Conservation (phyloP, 2,888 invertebrate species). For the Lacanobia oleracea region DNA sequence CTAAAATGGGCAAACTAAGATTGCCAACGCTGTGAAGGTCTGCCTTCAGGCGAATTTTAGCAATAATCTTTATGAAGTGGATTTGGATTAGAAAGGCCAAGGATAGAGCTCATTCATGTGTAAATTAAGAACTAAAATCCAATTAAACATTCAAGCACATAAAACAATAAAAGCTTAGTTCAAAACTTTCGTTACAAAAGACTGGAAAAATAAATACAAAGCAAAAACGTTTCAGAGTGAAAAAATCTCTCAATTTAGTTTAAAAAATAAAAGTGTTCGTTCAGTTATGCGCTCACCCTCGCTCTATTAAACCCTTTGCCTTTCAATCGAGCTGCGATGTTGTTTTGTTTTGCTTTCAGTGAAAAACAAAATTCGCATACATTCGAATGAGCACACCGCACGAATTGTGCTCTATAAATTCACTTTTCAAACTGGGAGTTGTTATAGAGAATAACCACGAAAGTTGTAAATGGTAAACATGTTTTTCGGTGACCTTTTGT, state of each 20-base stretch:
- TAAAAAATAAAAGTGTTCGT: constrained; percentile 13
- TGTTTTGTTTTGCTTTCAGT: constrained; percentile 6
- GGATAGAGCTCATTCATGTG: not conserved
- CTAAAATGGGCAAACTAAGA: not conserved
- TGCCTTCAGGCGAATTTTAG: not conserved
- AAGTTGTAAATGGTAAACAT: constrained; percentile 47
- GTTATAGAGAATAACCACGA: constrained; percentile 25
- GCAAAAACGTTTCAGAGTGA: constrained; percentile 8
- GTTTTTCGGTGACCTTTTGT: constrained; percentile 37
- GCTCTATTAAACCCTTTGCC: constrained; percentile 22
- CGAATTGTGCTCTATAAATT: constrained; percentile 21
- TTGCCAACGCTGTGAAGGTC: not conserved
- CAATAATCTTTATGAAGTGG: not conserved
- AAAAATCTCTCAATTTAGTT: constrained; percentile 9
- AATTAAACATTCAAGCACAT: not conserved
- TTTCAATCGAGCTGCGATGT: constrained; percentile 11
- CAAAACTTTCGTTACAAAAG: not conserved
- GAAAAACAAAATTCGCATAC: constrained; percentile 1
- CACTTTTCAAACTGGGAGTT: constrained; percentile 15
- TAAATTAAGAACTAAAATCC: not conserved
- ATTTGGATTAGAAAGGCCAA: constrained; percentile 7
- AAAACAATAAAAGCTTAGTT: not conserved
- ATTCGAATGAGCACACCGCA: constrained; percentile 16
- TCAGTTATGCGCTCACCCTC: constrained; percentile 12
- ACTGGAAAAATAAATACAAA: not conserved